Base-by-base conservation (phyloP, 2,888 invertebrate genomes). In the Oxycera nigricornis region DNA sequence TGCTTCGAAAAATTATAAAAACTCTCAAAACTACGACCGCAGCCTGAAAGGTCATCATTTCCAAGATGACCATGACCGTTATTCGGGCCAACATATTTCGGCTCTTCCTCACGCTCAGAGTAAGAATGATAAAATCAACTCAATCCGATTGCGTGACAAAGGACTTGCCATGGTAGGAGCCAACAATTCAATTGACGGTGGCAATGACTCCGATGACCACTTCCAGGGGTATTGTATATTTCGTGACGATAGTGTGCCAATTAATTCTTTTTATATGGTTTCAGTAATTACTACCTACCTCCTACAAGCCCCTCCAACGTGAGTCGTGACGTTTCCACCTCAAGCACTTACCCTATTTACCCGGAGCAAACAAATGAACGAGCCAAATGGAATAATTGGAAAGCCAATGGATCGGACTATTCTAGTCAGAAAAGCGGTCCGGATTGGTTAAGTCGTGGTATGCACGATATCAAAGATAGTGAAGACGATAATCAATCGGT, bases 331-430 rank as follows among this genome's bases (percentile, higher is more conserved):
- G 80, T 85, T n/a, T 85, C 85, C 52, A 83, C 84, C 0, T 83
- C 84, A 2, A 84, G 84, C 59, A 85, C 84, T 2, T 85, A 83
- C 74, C 83, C 81, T 73, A 80, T 85, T 46, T 82, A 83, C 77
- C 83, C 80, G 79, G 82, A 78, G 81, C 79, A 77, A 77, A 79
- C 74, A 83, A 88, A 91, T 77, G 91, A 91, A 31, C 87, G 92
- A 2, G 89, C 89, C 0, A 90, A 91, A 78, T 94, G 93, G 93
- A 79, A 76, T 86, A 85, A 86, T 83, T 85, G 22, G 86, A 86
- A 79, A 80, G 86, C 26, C 35, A 79, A 81, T 31, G 83, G 84
- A 35, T 84, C 83, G 4, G 72, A 74, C 20, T 55, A 73, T 31
- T 59, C 46, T 20, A 68, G 55, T 55, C 55, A 28, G 24, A 62